Base-by-base conservation (phyloP, 1,140 invertebrate species). In the Thaumetopoea pityocampa region DNA sequence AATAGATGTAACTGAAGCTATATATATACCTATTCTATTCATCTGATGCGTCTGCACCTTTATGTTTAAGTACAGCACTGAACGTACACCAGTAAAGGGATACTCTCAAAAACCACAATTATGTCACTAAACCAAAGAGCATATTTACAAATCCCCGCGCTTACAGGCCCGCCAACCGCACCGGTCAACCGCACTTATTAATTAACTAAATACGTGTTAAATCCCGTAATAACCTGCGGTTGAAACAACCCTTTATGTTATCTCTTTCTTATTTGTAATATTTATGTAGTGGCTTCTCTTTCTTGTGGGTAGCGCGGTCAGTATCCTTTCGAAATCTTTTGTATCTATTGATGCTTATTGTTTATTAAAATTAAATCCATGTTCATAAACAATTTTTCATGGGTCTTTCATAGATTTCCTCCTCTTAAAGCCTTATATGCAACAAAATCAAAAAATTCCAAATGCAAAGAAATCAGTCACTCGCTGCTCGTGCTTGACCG, bases 191-290 rank as follows among this genome's bases (percentile, higher is more conserved):
- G 66, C 78, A 79, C 64, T 69, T 65, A 74, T 67, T 83, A 78
- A 83, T 80, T 83, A 77, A 72, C 73, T 67, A 70, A 76, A 70
- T 80, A 70, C 70, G 73, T 79, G 76, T 80, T 80, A 78, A 82
- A 78, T 78, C 71, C 71, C 60, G 58, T 78, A 76, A 79, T 78
- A 83, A 80, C 67, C 67, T 83, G 79, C 68, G 79, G 79, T 77
- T 56, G 42, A 41, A 45, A 60, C 58, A 68, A 64, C 76, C 76
- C 76, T 66, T 68, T 18, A 12, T 20, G 6, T 41, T 51, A 23
- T 68, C 67, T 71, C 69, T 51, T 67, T 76, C 57, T 55, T 45
- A 42, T 41, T 49, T 38, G 28, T 27, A 15, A 8, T 12, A 10
- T 28, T 24, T 37, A 6, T 43, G 51, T 47, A 5, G 15, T 8